Base-by-base conservation (phyloP, 2,797 vertebrate species). In the Anolis apletophallus region DNA sequence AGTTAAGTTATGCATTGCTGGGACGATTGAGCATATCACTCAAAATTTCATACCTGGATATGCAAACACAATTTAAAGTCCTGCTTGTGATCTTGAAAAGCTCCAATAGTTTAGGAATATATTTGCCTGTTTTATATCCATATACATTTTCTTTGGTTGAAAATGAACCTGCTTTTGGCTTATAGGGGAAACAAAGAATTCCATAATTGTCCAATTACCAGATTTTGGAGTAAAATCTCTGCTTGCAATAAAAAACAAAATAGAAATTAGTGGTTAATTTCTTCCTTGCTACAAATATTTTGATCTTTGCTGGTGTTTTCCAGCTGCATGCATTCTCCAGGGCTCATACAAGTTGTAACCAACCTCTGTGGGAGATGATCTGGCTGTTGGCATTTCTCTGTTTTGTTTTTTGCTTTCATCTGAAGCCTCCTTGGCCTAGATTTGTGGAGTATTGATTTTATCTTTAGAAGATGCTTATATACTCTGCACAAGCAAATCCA, bases 341-440 rank as follows among this genome's bases (percentile, higher is more conserved):
- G 26, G 19, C 54, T 75, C 21, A 16, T 55, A 3, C 34, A 83
- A 61, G 36, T 13, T 83, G 73, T 78, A 71, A 83, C 59, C 16
- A 77, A 71, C 36, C 3, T 82, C n/a, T 77, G 1, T 34, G 2
- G 50, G 32, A 76, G 34, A 34, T 69, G 73, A 82, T 76, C 19
- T 46, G 12, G 2, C 59, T 54, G 50, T 46, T 32, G 64, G 9
- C 7, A 69, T 59, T 69, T 67, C 29, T 34, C 23, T 69, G 1
- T 36, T 85, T 46, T 46, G 3, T 72, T 40, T 55, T 78, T 2
- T 67, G 0, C 88, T 94, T 91, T 91, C 90, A 94, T 91, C 87
- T 88, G 23, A 78, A 40, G 19, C n/a, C 46, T 89, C 61, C 80
- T 85, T 77, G 84, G 16, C 13, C 90, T 79, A 36, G n/a, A 54